These are phyloP conservation scores for Mesembrinibis cayennensis DNA, from an alignment of 2,113 vertebrate species.

Conservation along the genomic window DNA sequence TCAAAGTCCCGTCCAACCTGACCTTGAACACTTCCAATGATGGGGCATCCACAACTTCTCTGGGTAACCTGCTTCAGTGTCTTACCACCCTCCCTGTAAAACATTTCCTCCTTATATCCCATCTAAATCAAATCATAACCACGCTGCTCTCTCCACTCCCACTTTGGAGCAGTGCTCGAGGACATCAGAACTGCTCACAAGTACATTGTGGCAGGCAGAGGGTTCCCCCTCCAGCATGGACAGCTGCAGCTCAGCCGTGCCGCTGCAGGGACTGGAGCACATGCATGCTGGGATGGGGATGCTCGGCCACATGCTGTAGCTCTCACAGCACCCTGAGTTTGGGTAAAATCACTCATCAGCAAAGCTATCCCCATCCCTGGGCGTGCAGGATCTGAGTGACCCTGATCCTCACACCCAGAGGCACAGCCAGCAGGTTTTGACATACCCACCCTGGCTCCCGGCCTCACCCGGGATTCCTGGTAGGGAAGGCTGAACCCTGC, in stretches of 20 bases:
- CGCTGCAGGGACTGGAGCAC: not conserved
- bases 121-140: not conserved
- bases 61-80: not conserved
- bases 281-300: accelerated
- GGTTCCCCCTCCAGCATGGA: not conserved
- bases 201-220: not conserved
- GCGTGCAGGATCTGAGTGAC: accelerated
- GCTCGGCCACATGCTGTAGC: accelerated
- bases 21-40: not conserved
- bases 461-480: not conserved
- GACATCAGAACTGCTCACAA: not conserved
- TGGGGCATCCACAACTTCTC: not conserved
- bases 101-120: not conserved
- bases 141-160: not conserved
- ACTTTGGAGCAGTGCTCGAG: accelerated
- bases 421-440: not conserved
- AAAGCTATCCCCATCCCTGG: not conserved
- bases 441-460: not conserved
- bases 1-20: not conserved
- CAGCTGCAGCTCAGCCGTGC: not conserved
- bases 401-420: not conserved
- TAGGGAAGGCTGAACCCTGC: not conserved
- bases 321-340: not conserved
- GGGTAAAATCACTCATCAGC: not conserved
- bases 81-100: not conserved